These are phyloP conservation scores for Leptogaster cylindrica DNA, from an alignment of 2,888 invertebrate species.

Conservation along the genomic window DNA sequence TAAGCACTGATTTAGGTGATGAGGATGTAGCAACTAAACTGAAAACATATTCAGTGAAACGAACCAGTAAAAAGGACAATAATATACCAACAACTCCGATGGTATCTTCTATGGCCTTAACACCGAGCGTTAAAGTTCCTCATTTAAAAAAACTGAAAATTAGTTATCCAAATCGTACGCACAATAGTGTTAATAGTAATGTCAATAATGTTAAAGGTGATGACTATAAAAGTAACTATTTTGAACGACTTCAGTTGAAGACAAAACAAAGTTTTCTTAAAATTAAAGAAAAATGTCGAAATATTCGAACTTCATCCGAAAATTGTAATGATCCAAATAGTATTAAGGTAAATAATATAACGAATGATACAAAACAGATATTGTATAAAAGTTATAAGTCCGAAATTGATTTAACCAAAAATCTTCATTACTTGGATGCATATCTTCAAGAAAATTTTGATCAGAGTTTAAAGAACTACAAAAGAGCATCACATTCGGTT, in stretches of 20 bases:
- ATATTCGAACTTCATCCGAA: constrained; percentile 52
- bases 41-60: constrained; percentile 22
- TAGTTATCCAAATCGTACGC: constrained; percentile 59
- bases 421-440: constrained; percentile 60
- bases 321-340: constrained; percentile 27
- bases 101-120: constrained; percentile 9
- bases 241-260: constrained; percentile 59
- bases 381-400: constrained; percentile 62
- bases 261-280: constrained; percentile 58
- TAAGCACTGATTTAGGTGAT: constrained; percentile 22
- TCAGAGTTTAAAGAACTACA: constrained; percentile 52
- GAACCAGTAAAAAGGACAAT: constrained; percentile 35
- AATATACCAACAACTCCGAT: constrained; percentile 10
- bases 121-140: constrained; percentile 49
- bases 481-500: constrained; percentile 56
- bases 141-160: constrained; percentile 57
- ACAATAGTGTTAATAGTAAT: constrained; percentile 48
- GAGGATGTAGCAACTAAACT: background rate
- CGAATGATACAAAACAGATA: constrained; percentile 47
- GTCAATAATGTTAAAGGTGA: constrained; percentile 15
- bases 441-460: constrained; percentile 62
- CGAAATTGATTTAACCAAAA: constrained; percentile 60
- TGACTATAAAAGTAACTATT: constrained; percentile 52
- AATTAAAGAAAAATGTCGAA: constrained; percentile 59
- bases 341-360: constrained; percentile 49